Base-by-base conservation (phyloP, 1,140 invertebrate species). In the Cryptotermes secundus region DNA sequence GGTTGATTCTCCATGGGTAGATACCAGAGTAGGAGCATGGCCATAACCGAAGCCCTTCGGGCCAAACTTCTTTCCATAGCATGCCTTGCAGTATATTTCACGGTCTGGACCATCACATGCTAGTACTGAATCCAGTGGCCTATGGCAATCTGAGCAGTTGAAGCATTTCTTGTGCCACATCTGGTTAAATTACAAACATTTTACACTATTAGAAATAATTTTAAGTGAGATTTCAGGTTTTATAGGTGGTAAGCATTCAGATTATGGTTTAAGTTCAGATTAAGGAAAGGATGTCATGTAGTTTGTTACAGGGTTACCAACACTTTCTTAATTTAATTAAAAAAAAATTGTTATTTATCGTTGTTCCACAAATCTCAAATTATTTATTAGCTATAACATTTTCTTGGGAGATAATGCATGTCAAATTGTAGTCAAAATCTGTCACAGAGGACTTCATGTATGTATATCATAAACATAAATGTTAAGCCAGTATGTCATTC, bases 141-240 rank as follows among this genome's bases (percentile, higher is more conserved):
- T 95, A 88, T 97, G 96, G 89, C 98, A 99, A 88, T 96, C 95
- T 83, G 93, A 92, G 88, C 97, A 98, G 90, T 95, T 97, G 92
- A 97, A 98, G 90, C 97, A 98, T 88, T 95, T 96, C 90, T 97
- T 97, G 91, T 98, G 97, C 97, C 97, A 98, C 93, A 97, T 96
- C 93, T 96, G 87, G 35, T 89, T 87, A 65, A 85, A 49, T 19
- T 49, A 49, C n/a, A 38, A 38, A 38, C 38, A 38, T 6, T 6
- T 38, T 38, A 38, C 12, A 38, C 38, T 12, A 6, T 38, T 38
- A 38, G 45, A 49, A 49, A 49, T 19, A 22, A 49, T 19, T 19
- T 49, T 1, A 49, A 80, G 10, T 34, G 34, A 83, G 86, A 85
- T 84, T n/a, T 79, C 10, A 79, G 3, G 6, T 4, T 14, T 38